Conservation (phyloP, 2,113 vertebrate genomes). For the Cervus canadensis region DNA sequence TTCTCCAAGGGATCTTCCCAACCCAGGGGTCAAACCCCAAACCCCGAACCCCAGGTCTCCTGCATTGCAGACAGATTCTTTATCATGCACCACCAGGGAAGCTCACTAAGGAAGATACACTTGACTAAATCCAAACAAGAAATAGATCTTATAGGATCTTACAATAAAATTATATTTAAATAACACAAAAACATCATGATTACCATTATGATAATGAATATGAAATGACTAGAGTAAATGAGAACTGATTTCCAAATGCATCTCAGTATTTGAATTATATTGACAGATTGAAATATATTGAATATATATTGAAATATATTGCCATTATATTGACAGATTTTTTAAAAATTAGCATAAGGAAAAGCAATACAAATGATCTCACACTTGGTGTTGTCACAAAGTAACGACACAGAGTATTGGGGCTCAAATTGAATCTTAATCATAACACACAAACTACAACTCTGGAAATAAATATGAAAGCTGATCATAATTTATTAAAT, state of each 20-base stretch:
- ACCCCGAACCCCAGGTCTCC: neutral
- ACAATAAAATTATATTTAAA: slow-evolving; percentile 56
- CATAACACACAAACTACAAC: neutral
- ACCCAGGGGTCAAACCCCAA: neutral
- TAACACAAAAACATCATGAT: slow-evolving; percentile 42
- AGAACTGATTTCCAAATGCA: slow-evolving; percentile 48
- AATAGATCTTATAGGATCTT: slow-evolving; percentile 57
- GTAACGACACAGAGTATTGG: neutral
- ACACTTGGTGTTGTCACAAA: slow-evolving; percentile 9
- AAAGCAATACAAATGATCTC: neutral
- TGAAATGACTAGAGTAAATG: slow-evolving; percentile 3
- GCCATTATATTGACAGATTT: neutral
- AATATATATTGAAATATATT: neutral
- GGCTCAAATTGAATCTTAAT: slow-evolving; percentile 1
- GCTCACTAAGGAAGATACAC: slow-evolving; percentile 50
- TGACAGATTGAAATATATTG: neutral
- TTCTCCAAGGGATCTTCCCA: neutral
- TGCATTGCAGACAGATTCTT: neutral
- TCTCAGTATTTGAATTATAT: slow-evolving; percentile 18
- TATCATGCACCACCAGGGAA: neutral
- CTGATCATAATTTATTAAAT: neutral
- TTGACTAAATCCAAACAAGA: slow-evolving; percentile 61
- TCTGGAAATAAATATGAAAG: neutral
- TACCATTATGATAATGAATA: slow-evolving; percentile 45
- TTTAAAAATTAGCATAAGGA: neutral